Percentiles rank a stretch among this genome's conserved stretches.
These are phyloP conservation scores for Cantharis lateralis DNA, from an alignment of 2,888 invertebrate species.

Conservation along the genomic window DNA sequence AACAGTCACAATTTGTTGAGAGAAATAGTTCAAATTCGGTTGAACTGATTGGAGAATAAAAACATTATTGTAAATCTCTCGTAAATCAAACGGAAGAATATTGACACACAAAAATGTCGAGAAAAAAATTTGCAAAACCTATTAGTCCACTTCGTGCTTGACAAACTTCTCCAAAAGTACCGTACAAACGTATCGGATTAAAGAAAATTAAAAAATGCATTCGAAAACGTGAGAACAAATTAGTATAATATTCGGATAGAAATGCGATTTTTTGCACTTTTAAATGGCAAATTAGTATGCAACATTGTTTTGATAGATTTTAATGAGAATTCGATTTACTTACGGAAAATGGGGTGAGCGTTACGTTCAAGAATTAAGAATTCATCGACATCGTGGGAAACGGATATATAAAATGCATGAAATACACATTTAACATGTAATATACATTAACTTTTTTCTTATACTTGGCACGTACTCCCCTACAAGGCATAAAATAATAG, in stretches of 20 bases:
- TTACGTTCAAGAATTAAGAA: constrained; percentile 32
- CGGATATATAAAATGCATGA: constrained; percentile 30
- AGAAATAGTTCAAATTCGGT: not conserved
- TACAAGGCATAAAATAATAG: constrained; percentile 13
- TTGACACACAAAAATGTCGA: not conserved
- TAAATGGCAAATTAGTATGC: not conserved
- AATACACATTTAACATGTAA: constrained; percentile 32
- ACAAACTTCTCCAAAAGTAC: not conserved
- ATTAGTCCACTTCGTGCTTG: not conserved
- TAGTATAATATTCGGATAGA: not conserved
- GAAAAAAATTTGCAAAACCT: not conserved
- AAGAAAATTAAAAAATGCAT: not conserved
- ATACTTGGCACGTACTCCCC: constrained; percentile 14
- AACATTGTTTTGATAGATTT: not conserved
- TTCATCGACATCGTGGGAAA: constrained; percentile 34
- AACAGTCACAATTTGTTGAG: not conserved
- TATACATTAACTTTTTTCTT: constrained; percentile 33
- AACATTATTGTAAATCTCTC: not conserved
- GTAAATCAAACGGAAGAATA: not conserved
- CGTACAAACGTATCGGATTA: not conserved
- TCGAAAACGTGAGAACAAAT: not conserved
- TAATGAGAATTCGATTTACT: not conserved
- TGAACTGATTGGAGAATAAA: not conserved
- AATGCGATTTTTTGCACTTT: not conserved
- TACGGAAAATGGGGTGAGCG: constrained; percentile 5